These are phyloP conservation scores for Argyresthia albistria DNA, from an alignment of 2,888 invertebrate species.

Conservation along the genomic window DNA sequence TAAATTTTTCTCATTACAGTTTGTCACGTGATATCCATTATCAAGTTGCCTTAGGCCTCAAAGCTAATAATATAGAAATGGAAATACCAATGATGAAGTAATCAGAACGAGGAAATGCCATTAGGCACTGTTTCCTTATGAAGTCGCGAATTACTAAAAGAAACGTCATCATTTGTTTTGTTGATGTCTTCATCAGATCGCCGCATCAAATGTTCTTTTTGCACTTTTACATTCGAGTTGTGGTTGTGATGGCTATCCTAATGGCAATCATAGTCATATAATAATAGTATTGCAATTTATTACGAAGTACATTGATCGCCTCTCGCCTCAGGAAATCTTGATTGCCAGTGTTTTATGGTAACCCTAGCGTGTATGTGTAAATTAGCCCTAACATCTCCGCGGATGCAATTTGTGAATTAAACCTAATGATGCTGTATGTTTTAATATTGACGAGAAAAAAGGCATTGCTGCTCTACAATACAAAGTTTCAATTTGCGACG, in stretches of 20 bases:
- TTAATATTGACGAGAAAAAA: slow-evolving; percentile 3
- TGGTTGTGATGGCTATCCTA: slow-evolving; percentile 3
- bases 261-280: slow-evolving; percentile 6
- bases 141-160: not conserved
- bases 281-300: slow-evolving; percentile 24
- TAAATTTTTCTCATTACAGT: too few relatives aligned
- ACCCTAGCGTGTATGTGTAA: slow-evolving; percentile 5
- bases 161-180: not conserved
- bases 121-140: too few relatives aligned
- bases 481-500: too few relatives aligned
- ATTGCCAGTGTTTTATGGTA: slow-evolving; percentile 6
- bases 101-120: too few relatives aligned
- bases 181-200: slow-evolving; percentile 11
- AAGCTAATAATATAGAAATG: too few relatives aligned
- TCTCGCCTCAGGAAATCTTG: slow-evolving; percentile 4
- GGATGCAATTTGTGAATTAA: slow-evolving; percentile 3
- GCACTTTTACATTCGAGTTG: slow-evolving; percentile 12
- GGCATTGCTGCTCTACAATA: not conserved
- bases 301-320: slow-evolving; percentile 9
- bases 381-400: slow-evolving; percentile 1
- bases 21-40: too few relatives aligned
- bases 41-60: too few relatives aligned
- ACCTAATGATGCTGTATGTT: not conserved
- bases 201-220: slow-evolving; percentile 25
- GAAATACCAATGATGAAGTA: too few relatives aligned